Base-by-base conservation (phyloP, 1,140 invertebrate species). In the Polyergus mexicanus region DNA sequence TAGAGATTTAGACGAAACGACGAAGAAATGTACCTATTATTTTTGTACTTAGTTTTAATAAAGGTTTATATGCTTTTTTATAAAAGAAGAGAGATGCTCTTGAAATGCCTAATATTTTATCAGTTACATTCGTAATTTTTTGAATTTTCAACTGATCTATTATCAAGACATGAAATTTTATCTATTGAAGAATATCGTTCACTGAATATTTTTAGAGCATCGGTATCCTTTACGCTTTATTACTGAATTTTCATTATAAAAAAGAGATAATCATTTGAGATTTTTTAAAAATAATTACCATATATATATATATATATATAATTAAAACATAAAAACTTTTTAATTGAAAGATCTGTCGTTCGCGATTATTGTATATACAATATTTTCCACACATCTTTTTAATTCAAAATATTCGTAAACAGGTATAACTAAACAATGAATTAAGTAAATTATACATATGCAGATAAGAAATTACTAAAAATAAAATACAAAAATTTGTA, bases 31-130 rank as follows among this genome's bases (percentile, higher is more conserved):
- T 94, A 93, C 91, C 92, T 94, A 94, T 91, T 94, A 94, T 94
- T 94, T 94, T 94, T 94, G 92, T 94, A 94, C 92, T 89, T 94
- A 93, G 92, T 92, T 92, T 90, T 93, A 94, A 94, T 94, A 94
- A 93, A 94, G 91, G 89, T 94, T 94, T 94, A 91, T 94, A 94
- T 93, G 92, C 93, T 93, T 93, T 94, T 93, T 92, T 91, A 88
- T 90, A 89, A 89, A 90, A 87, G 81, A 76, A 76, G 16, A 44
- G 32, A 84, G 13, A 41, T 13, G 8, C 22, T n/a, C 22, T n/a
- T 60, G 10, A 68, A 32, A 72, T 28, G 16, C 35, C 51, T 44
- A 7, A 44, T 60, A 16, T 28, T 69, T 51, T 51, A 66, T 22
- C 41, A 19, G 66, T 16, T 65, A 25, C 3, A 63, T 41, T n/a